Conservation (phyloP, 2,113 vertebrate species). For the Tupaia chinensis region DNA sequence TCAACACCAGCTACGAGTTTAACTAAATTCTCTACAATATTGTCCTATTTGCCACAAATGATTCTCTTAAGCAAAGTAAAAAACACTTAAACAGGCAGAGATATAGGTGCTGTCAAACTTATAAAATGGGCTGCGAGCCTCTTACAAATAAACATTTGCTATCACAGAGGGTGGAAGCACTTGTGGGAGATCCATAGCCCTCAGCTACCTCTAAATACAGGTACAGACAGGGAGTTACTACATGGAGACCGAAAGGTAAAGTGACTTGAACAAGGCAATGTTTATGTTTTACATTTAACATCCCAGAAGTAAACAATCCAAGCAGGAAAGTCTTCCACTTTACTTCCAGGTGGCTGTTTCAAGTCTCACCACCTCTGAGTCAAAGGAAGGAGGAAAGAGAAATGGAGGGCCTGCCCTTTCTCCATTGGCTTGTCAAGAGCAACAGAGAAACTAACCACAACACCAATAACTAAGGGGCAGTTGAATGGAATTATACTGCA, state of each 20-base stretch:
- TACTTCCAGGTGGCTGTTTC: not conserved
- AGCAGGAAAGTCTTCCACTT: not conserved
- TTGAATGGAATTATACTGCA: not conserved
- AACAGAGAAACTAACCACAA: not conserved
- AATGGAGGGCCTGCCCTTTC: not conserved
- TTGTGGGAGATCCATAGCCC: not conserved
- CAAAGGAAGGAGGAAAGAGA: not conserved
- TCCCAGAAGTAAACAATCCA: not conserved
- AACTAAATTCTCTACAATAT: not conserved
- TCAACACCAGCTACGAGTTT: not conserved
- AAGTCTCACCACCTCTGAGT: not conserved
- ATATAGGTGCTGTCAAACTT: not conserved
- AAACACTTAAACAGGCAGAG: not conserved
- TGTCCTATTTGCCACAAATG: not conserved
- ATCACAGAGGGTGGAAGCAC: not conserved
- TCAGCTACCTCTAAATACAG: not conserved
- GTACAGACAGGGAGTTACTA: not conserved
- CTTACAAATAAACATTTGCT: conserved; percentile 39
- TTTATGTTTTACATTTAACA: not conserved
- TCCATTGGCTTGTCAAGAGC: not conserved
- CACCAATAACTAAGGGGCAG: not conserved
- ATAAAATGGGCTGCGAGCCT: not conserved
- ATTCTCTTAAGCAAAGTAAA: not conserved
- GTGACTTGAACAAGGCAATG: not conserved
- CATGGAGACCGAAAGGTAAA: not conserved